phyloP scores from a whole-genome alignment of 2,888 invertebrate species.

The Petrolisthes manimaculis region DNA sequence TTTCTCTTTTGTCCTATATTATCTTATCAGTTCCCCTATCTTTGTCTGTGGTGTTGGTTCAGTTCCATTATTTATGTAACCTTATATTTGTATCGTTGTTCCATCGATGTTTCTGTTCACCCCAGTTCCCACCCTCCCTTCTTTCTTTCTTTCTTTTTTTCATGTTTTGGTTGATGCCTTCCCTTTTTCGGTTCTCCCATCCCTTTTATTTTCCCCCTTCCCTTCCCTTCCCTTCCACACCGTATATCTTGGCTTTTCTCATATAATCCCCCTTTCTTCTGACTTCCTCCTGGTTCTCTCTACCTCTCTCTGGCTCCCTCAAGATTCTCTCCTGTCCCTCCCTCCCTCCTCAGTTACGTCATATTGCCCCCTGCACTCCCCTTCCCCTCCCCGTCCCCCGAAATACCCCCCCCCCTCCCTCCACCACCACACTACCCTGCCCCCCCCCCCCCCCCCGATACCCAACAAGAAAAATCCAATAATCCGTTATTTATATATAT shows the following conservation, averaged over 20 bases:
- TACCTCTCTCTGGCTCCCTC: background rate
- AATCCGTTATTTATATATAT: too few relatives aligned
- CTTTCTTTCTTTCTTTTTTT: background rate
- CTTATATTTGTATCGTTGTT: background rate
- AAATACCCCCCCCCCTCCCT: background rate
- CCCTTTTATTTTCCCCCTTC: background rate
- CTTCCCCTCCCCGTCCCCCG: background rate
- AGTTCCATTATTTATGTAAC: background rate
- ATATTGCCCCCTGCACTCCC: constrained; percentile 19
- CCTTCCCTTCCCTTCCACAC: background rate
- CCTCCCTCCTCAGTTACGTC: background rate
- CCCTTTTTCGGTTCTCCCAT: background rate
- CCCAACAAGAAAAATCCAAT: too few relatives aligned
- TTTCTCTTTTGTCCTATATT: background rate
- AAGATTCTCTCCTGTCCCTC: constrained; percentile 1
- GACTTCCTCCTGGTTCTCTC: background rate
- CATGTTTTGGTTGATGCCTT: background rate
- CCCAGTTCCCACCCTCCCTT: background rate
- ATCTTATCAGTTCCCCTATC: background rate
- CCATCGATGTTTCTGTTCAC: background rate
- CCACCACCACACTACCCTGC: background rate
- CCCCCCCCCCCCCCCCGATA: background rate
- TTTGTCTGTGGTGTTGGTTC: background rate
- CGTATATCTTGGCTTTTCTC: background rate
- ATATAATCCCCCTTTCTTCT: background rate